Conservation (phyloP, 2,888 invertebrate species). For the Dermolepida albohirtum region DNA sequence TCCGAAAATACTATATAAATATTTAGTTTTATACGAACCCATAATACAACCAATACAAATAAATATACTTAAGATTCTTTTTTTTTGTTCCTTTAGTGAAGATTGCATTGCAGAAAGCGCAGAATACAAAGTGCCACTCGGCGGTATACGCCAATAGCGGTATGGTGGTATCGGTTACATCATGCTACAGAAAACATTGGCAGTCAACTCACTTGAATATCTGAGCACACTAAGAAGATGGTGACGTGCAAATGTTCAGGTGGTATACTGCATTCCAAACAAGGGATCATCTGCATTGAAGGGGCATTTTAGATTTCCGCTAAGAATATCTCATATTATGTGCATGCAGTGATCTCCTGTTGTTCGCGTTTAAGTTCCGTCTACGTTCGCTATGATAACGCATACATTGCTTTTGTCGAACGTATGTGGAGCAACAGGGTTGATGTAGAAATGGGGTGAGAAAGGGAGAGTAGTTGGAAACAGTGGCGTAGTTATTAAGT, state of each 20-base stretch:
- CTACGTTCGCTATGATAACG: conserved; percentile 37
- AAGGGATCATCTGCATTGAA: conserved; percentile 54
- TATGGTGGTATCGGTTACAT: conserved; percentile 50
- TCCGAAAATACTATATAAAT: no score
- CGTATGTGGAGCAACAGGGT: not conserved
- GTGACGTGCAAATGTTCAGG: conserved; percentile 54
- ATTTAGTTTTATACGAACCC: no score
- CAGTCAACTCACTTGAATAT: conserved; percentile 53
- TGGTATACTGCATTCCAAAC: conserved; percentile 54
- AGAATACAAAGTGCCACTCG: conserved; percentile 25
- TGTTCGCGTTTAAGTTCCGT: conserved; percentile 38
- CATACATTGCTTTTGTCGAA: conserved; percentile 13
- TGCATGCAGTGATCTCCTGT: conserved; percentile 41
- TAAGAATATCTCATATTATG: conserved; percentile 47
- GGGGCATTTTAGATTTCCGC: conserved; percentile 51
- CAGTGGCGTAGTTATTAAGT: no score
- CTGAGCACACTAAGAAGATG: conserved; percentile 49
- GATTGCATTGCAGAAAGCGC: conserved; percentile 16
- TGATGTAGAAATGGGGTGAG: not conserved
- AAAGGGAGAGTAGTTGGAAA: no score
- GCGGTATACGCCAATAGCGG: conserved; percentile 43
- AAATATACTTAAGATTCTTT: not conserved
- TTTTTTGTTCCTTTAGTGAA: not conserved
- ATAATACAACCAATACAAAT: no score
- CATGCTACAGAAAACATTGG: conserved; percentile 52